These are phyloP conservation scores for Cylas formicarius DNA, from an alignment of 1,140 invertebrate genomes.

Conservation along the genomic window DNA sequence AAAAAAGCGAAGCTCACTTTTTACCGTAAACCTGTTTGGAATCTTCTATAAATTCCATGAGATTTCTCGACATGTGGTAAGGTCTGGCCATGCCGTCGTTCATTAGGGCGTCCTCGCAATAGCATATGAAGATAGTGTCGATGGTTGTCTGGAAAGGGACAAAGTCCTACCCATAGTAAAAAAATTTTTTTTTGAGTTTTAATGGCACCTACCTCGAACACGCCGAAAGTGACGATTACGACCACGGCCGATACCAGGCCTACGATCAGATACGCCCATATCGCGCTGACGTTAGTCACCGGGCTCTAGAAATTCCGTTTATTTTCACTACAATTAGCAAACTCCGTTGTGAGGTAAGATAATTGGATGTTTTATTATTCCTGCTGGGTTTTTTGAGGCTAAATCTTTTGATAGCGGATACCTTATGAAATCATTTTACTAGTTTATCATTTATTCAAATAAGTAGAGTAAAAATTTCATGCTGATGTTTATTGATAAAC, in stretches of 20 bases:
- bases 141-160: slow-evolving; percentile 65
- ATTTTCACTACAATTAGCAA: no score
- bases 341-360: no score
- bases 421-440: no score
- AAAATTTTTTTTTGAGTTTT: not conserved
- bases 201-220: slow-evolving; percentile 59
- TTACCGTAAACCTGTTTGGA: slow-evolving; percentile 49
- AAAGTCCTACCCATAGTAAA: slow-evolving; percentile 1
- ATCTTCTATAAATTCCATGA: slow-evolving; percentile 67
- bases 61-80: slow-evolving; percentile 66
- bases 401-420: no score
- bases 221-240: slow-evolving; percentile 20
- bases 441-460: no score
- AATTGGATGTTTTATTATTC: no score
- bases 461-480: no score
- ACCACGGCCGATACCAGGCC: not conserved
- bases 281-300: no score
- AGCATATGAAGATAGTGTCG: slow-evolving; percentile 75
- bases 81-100: slow-evolving; percentile 67
- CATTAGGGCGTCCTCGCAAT: slow-evolving; percentile 68
- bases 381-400: no score
- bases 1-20: no score
- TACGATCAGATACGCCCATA: not conserved
- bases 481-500: no score
- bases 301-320: no score